Evolutionary conservation across 2,888 invertebrate genomes (phyloP).

Genomic region (Horisme vitalbata): DNA sequence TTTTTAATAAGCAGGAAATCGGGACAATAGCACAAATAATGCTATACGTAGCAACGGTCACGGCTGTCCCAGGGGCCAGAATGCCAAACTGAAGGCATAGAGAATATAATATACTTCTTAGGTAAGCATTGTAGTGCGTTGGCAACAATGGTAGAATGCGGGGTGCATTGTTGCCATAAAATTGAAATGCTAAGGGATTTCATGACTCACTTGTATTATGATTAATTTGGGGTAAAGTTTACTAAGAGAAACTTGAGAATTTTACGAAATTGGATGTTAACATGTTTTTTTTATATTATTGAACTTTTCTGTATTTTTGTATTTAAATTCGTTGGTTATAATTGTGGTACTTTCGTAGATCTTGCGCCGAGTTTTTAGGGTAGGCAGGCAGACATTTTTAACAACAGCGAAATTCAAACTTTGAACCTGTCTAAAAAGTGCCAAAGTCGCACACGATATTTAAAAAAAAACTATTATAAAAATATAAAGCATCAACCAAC

Average conservation of each 20-base stretch:
- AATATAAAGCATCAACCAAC: too few relatives aligned
- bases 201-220: constrained; percentile 25
- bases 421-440: too few relatives aligned
- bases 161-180: constrained; percentile 16
- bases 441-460: too few relatives aligned
- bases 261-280: background rate
- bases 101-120: too few relatives aligned
- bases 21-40: too few relatives aligned
- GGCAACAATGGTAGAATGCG: constrained; percentile 23
- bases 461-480: too few relatives aligned
- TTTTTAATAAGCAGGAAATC: constrained; percentile 65
- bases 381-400: too few relatives aligned
- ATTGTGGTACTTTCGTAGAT: too few relatives aligned
- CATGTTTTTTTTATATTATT: background rate
- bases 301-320: background rate
- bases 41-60: constrained; percentile 62
- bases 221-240: constrained; percentile 18
- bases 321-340: too few relatives aligned
- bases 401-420: too few relatives aligned
- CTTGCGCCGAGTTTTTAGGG: too few relatives aligned
- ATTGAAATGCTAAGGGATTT: constrained; percentile 34
- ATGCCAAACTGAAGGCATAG: too few relatives aligned
- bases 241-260: constrained; percentile 4
- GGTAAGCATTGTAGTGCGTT: constrained; percentile 22
- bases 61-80: constrained; percentile 32